phyloP scores from a whole-genome alignment of 2,888 invertebrate genomes.

The Anarsia innoxiella region DNA sequence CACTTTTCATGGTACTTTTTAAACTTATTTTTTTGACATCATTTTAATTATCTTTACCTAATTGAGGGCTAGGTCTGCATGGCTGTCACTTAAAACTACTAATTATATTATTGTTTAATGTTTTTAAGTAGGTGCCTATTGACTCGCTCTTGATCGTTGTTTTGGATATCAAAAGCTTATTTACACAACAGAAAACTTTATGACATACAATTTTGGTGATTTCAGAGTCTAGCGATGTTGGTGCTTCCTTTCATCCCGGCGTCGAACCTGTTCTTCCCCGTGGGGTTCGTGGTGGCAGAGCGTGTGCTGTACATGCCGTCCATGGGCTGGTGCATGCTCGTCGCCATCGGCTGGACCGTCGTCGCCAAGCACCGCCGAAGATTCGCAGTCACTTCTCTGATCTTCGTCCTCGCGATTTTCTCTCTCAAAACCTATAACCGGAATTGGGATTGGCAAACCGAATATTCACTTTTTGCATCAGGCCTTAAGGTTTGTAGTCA shows the following conservation, averaged over 20 bases:
- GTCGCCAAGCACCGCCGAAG: slow-evolving; percentile 79
- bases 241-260: slow-evolving; percentile 96
- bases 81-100: no score
- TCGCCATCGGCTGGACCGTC: slow-evolving; percentile 89
- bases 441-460: slow-evolving; percentile 95
- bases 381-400: slow-evolving; percentile 79
- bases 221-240: slow-evolving; percentile 89
- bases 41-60: no score
- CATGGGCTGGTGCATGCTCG: slow-evolving; percentile 96
- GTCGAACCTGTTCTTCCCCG: slow-evolving; percentile 97
- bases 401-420: slow-evolving; percentile 84
- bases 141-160: no score
- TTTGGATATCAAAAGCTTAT: no score
- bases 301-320: slow-evolving; percentile 96
- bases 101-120: no score
- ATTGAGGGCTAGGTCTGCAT: no score
- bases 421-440: slow-evolving; percentile 92
- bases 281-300: slow-evolving; percentile 98
- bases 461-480: slow-evolving; percentile 95
- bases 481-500: slow-evolving; percentile 81
- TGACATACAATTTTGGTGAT: no score
- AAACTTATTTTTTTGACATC: no score
- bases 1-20: slow-evolving; percentile 59
- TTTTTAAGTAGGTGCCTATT: no score
- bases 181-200: no score